Base-by-base conservation (phyloP, 2,888 invertebrate species). In the Drosophila algonquin region DNA sequence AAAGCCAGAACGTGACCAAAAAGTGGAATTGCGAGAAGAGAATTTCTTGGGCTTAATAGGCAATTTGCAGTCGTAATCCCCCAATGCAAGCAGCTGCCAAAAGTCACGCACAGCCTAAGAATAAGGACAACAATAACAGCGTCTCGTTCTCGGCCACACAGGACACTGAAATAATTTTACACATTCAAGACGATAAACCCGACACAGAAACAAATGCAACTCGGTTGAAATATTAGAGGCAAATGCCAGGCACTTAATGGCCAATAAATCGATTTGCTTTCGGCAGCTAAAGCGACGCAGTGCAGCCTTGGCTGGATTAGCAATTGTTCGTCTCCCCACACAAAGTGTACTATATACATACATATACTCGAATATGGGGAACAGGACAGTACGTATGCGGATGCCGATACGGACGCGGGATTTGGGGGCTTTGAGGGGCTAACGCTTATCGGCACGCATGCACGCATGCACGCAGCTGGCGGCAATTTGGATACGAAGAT, bases 401-500 rank as follows among this genome's bases (percentile, higher is more conserved):
- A 10, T 27, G 6, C 16, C 44, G 50, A 40, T 58, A 35, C 27
- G 63, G 27, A 21, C 12, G 16, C 51, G 40, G 35, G 50, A 53
- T 47, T 27, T 52, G 55, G 21, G 56, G 58, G 72, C 14, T 40
- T 40, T 3, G 40, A 30, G 46, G 57, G 53, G 54, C 68, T n/a
- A 51, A 32, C 54, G 83, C 81, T 86, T 83, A 88, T 83, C 81
- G 79, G 79, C 81, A 84, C 73, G 87, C 84, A 77, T 79, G 79
- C 81, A 84, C 73, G 87, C 84, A 77, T 79, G 73, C 81, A 87
- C 84, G 73, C 89, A 89, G 89, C 85, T 85, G 85, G 68, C 65
- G 73, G 81, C 81, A 79, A 87, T 86, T 89, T 89, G 87, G 89
- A 73, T 85, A 77, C 80, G 75, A 74, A 86, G 89, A 86, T 86